A percentile compares a stretch with the other conserved stretches of the same genome.
Conservation (phyloP, 2,113 vertebrate species). For the Microcebus murinus region DNA sequence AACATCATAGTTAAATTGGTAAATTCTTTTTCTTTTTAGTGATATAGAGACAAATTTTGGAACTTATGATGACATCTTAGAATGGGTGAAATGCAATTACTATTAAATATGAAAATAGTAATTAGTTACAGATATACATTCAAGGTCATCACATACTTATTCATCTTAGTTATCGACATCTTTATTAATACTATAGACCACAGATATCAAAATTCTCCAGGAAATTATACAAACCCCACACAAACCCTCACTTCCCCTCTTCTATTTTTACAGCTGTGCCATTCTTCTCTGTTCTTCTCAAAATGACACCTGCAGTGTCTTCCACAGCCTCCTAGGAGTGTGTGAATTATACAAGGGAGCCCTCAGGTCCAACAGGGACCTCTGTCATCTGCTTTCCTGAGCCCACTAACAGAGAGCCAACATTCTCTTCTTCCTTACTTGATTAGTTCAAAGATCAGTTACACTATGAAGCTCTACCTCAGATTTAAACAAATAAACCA, state of each 20-base stretch:
- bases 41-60: not conserved
- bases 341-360: not conserved
- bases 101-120: not conserved
- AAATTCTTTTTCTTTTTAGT: not conserved
- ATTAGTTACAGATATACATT: not conserved
- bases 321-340: not conserved
- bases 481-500: not conserved
- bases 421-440: not conserved
- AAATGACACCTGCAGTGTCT: not conserved
- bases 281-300: conserved; percentile 41
- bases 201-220: not conserved
- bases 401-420: not conserved
- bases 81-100: not conserved
- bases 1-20: not conserved
- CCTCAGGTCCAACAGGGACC: not conserved
- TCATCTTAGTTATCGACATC: not conserved
- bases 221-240: conserved; percentile 45
- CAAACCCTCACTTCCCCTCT: conserved; percentile 5
- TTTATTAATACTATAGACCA: not conserved
- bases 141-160: not conserved
- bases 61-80: not conserved
- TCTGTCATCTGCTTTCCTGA: not conserved
- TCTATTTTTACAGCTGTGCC: conserved; percentile 73
- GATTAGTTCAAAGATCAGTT: not conserved
- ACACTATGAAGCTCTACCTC: not conserved